Evolutionary conservation across 2,888 invertebrate genomes (phyloP).

Genomic region (Acrobasis suavella): DNA sequence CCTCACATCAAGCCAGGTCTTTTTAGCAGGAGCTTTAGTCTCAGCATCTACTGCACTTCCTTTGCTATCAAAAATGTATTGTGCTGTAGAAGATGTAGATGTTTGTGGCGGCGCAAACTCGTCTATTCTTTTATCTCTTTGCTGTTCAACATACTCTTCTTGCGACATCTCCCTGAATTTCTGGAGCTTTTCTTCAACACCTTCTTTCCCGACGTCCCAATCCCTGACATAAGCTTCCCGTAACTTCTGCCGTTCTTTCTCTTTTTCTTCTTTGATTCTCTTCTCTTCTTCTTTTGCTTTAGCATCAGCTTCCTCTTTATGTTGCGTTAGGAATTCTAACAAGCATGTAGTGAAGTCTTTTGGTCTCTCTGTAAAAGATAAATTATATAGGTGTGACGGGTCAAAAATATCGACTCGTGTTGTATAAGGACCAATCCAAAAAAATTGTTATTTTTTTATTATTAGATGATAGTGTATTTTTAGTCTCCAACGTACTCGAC

Average conservation of each 20-base stretch:
- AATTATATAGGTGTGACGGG: not conserved
- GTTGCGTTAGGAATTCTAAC: conserved; percentile 70
- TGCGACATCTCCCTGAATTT: conserved; percentile 85
- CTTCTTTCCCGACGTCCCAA: conserved; percentile 89
- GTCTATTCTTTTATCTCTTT: conserved; percentile 85
- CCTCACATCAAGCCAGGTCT: conserved; percentile 69
- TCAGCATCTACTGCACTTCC: conserved; percentile 50
- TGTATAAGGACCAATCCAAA: too few species aligned
- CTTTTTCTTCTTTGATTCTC: conserved; percentile 66
- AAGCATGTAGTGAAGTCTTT: conserved; percentile 68
- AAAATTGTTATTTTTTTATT: too few species aligned
- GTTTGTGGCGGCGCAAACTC: conserved; percentile 90
- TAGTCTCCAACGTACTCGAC: too few species aligned
- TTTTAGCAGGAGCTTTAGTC: conserved; percentile 31
- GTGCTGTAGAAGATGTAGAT: conserved; percentile 41
- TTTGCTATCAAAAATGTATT: conserved; percentile 54
- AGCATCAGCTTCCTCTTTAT: conserved; percentile 74
- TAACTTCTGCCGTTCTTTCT: conserved; percentile 73
- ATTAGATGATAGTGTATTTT: too few species aligned
- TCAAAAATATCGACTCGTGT: too few species aligned
- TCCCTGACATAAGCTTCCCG: conserved; percentile 84
- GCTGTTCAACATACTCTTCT: conserved; percentile 89
- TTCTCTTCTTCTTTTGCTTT: conserved; percentile 68
- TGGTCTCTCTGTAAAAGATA: conserved; percentile 52
- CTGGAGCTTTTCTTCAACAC: conserved; percentile 71